Evolutionary conservation across 2,888 invertebrate species (phyloP), one percentile per base, ranked within the genome.

Genomic region (Scaptomyza polygonia): DNA sequence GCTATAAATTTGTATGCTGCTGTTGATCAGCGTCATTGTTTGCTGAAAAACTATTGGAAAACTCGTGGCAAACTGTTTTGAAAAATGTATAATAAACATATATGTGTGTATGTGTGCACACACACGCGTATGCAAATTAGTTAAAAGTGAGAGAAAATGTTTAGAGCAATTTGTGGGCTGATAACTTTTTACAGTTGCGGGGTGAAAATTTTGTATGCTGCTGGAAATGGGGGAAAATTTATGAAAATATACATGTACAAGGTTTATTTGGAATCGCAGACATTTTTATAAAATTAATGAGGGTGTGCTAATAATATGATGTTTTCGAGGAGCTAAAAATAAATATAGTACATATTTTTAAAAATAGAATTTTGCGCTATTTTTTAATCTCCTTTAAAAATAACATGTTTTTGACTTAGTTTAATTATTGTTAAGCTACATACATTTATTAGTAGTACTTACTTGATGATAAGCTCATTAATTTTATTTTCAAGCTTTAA

Each of bases 151-250:
- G 40, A 36, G 70, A 45, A 72, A 59, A 54, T 54, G 29, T 65
- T 48, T 53, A 51, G 30, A 11, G 34, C 29, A 61, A 69, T 61
- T 71, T 76, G 66, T 40, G 66, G 72, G 52, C 55, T 52, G n/a
- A 49, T 58, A 70, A 73, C 67, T 73, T 76, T 71, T 32, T 62
- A 30, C 72, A 72, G 57, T 43, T 67, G 67, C 16, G n/a, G 12
- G 12, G 27, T 48, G 36, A 53, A 47, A 42, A 40, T 16, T 7
- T n/a, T 34, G 34, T n/a, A n/a, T 34, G 34, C n/a, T n/a, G 34
- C 7, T 34, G 2, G 14, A 34, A 34, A n/a, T 36, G 32, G 42
- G 27, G 25, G 45, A 8, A 43, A 43, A 32, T 66, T 34, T 2
- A 9, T 8, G 14, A 30, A 57, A 49, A 44, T 55, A 40, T 4